These are phyloP conservation scores for Gallinago paraguaiae DNA, from an alignment of 2,113 vertebrate genomes.

Conservation along the genomic window DNA sequence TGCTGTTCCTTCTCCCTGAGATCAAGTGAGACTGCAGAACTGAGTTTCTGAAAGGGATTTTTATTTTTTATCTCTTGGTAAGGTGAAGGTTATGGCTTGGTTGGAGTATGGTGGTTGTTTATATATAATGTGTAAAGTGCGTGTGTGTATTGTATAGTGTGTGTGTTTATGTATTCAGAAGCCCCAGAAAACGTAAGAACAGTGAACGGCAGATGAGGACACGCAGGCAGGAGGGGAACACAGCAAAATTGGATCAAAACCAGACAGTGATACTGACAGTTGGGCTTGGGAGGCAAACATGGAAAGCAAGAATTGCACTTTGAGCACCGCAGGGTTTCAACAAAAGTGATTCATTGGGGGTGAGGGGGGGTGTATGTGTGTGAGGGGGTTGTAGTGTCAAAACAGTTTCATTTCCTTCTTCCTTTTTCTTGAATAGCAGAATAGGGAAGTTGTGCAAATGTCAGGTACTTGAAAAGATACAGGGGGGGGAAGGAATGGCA, in stretches of 20 bases:
- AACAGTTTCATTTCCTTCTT: conserved; percentile 22
- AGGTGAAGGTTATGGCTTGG: not conserved
- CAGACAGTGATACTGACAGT: not conserved
- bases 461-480: not conserved
- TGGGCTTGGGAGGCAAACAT: not conserved
- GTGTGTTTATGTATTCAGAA: not conserved
- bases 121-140: not conserved
- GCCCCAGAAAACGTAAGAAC: not conserved
- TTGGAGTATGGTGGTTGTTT: not conserved
- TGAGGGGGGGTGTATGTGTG: too few species aligned
- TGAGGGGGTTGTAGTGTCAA: not conserved
- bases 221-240: not conserved
- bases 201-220: not conserved
- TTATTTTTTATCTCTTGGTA: not conserved
- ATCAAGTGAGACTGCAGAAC: not conserved
- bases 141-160: too few species aligned
- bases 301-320: not conserved
- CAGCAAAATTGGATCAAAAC: not conserved
- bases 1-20: not conserved
- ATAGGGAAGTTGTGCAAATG: not conserved
- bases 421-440: conserved; percentile 5
- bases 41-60: not conserved
- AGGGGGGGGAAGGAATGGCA: not conserved
- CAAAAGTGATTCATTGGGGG: not conserved
- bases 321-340: not conserved